These are phyloP conservation scores for Gorsachius goisagi DNA, from an alignment of 2,113 vertebrate species.

Conservation along the genomic window DNA sequence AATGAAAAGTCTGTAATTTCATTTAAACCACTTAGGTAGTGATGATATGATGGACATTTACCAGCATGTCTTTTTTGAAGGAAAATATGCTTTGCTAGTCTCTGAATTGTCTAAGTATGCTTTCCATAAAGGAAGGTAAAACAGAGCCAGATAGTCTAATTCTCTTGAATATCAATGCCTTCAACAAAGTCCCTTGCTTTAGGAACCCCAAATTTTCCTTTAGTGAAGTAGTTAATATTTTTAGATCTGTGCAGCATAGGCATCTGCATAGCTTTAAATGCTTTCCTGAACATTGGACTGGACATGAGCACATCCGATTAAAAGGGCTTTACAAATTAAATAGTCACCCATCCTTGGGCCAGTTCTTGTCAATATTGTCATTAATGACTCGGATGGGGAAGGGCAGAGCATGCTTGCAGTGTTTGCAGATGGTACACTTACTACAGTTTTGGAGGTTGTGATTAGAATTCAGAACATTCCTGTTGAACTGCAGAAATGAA, in stretches of 20 bases:
- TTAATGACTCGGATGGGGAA: background rate
- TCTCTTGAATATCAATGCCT: background rate
- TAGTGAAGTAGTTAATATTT: background rate
- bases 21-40: background rate
- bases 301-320: background rate
- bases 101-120: background rate
- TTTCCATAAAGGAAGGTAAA: background rate
- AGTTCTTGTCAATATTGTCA: background rate
- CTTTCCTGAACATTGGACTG: background rate
- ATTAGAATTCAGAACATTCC: background rate
- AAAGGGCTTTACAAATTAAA: background rate
- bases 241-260: background rate
- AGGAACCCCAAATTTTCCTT: background rate
- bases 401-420: background rate
- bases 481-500: background rate
- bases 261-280: background rate
- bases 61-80: background rate
- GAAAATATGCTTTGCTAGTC: background rate
- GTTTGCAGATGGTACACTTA: background rate
- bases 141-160: background rate
- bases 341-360: background rate
- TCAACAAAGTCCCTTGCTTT: background rate
- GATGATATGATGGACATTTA: background rate
- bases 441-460: background rate
- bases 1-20: background rate